phyloP scores from a whole-genome alignment of 2,888 invertebrate genomes.

The Torymus texanus region DNA sequence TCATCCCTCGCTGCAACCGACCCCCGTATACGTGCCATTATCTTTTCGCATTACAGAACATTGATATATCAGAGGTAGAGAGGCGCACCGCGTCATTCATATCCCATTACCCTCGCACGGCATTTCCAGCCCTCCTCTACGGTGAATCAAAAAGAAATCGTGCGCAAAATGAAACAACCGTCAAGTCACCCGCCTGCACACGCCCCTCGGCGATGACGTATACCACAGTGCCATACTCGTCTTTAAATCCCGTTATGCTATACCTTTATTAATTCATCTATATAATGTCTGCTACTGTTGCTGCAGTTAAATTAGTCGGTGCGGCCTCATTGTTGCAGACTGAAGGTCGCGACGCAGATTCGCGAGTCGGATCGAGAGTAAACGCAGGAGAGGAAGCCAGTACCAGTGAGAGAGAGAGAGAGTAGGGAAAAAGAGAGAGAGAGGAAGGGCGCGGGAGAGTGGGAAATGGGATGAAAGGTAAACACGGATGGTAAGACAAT shows the following conservation, averaged over 20 bases:
- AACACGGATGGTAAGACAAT: constrained; percentile 41
- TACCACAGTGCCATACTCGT: no score
- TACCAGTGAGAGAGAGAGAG: background rate
- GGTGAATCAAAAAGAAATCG: background rate
- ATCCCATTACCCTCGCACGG: background rate
- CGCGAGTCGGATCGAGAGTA: background rate
- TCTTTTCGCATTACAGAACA: no score
- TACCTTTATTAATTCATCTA: constrained; percentile 39
- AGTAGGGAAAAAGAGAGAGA: background rate
- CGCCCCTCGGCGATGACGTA: background rate
- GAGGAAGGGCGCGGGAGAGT: background rate
- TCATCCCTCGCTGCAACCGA: no score
- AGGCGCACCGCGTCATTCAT: no score
- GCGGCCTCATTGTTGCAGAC: constrained; percentile 23
- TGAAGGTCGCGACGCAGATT: background rate
- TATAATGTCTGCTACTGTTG: background rate
- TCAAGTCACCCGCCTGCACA: background rate
- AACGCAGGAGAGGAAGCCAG: background rate
- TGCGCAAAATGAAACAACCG: no score
- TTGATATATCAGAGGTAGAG: no score
- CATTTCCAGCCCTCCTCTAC: background rate
- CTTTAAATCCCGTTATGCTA: background rate
- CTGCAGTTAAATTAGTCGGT: constrained; percentile 28
- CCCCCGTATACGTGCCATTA: no score
- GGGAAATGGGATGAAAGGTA: constrained; percentile 38